Conservation (phyloP, 2,113 vertebrate genomes). For the Oceanites oceanicus region DNA sequence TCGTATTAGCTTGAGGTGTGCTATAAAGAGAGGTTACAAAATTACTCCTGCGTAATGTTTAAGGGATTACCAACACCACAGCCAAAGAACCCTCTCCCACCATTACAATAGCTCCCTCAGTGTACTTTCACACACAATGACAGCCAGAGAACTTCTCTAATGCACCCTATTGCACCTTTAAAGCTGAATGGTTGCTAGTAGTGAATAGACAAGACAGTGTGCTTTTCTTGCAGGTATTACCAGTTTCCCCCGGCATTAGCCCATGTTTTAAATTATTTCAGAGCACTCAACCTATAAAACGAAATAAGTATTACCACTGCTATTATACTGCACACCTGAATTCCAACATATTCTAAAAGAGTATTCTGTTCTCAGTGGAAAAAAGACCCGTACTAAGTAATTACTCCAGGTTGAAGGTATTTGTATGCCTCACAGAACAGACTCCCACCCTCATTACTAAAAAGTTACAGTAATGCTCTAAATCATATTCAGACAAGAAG, state of each 20-base stretch:
- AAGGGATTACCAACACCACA: neutral
- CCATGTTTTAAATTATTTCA: neutral
- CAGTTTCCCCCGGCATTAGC: neutral
- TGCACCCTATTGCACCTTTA: neutral
- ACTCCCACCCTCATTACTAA: conserved; percentile 3
- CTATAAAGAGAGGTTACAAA: conserved; percentile 69
- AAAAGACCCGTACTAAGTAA: neutral
- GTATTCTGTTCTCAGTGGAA: no score
- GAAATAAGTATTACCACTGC: neutral
- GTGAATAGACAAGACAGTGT: neutral
- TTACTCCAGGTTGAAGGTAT: neutral
- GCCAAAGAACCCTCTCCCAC: neutral
- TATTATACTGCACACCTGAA: neutral
- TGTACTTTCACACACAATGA: neutral
- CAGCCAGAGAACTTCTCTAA: neutral
- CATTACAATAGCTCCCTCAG: neutral
- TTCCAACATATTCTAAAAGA: neutral
- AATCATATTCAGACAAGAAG: neutral
- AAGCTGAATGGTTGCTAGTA: neutral
- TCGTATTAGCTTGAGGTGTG: neutral
- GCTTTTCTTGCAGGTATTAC: neutral
- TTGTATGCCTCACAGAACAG: neutral
- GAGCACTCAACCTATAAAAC: neutral
- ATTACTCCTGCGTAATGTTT: neutral
- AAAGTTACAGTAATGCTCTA: neutral